Evolutionary conservation across 1,140 invertebrate species (phyloP).

Genomic region (Brachionus koreanus): DNA sequence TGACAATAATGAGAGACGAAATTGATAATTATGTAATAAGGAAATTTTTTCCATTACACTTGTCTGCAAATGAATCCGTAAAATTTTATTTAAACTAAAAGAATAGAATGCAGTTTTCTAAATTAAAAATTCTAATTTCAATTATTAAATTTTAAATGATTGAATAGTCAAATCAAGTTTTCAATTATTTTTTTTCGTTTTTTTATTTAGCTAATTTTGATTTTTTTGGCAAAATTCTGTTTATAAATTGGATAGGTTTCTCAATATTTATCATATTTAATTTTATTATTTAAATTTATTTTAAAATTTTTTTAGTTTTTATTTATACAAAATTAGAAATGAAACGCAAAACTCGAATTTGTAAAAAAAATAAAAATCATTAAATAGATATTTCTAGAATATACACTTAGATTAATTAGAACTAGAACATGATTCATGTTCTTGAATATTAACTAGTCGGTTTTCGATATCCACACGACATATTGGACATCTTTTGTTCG

Average conservation of each 20-base stretch:
- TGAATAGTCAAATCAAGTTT: too few relatives aligned
- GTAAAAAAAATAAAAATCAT: neutral
- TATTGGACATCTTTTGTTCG: conserved; percentile 89
- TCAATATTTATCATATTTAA: too few relatives aligned
- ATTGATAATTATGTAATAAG: neutral
- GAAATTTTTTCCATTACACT: neutral
- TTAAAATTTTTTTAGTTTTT: neutral
- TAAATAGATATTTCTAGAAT: neutral
- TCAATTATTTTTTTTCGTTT: too few relatives aligned
- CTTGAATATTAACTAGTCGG: neutral
- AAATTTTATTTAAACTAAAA: neutral
- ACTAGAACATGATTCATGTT: neutral
- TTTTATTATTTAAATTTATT: too few relatives aligned
- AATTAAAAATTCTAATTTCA: too few relatives aligned
- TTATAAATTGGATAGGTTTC: too few relatives aligned
- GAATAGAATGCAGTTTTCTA: too few relatives aligned
- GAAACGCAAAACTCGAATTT: neutral
- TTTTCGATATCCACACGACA: conserved; percentile 83
- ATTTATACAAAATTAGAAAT: neutral
- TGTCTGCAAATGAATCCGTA: neutral
- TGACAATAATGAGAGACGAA: neutral
- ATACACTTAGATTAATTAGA: neutral
- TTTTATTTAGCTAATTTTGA: too few relatives aligned
- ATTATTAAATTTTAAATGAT: too few relatives aligned
- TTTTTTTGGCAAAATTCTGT: too few relatives aligned